phyloP scores from a whole-genome alignment of 2,797 vertebrate genomes.

The Sciaenops ocellatus region DNA sequence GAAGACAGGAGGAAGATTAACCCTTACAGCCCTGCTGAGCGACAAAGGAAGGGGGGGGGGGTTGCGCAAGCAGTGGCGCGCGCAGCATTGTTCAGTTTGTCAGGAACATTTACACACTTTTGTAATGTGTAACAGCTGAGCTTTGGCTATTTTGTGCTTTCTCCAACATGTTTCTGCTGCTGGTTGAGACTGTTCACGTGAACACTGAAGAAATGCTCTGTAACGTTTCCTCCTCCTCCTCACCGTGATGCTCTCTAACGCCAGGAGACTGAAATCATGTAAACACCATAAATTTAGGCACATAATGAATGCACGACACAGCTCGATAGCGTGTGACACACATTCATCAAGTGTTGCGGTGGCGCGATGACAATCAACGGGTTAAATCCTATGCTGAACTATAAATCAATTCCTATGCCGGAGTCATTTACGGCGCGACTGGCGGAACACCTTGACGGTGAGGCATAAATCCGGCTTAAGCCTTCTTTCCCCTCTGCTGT shows the following conservation, averaged over 20 bases:
- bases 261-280: background rate
- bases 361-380: slow-evolving; percentile 25
- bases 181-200: background rate
- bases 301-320: slow-evolving; percentile 19
- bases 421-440: slow-evolving; percentile 43
- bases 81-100: background rate
- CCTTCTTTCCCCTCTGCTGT: slow-evolving; percentile 46
- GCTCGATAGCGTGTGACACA: background rate
- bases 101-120: background rate
- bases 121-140: background rate
- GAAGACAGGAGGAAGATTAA: slow-evolving; percentile 63
- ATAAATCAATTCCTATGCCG: slow-evolving; percentile 49
- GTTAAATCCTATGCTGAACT: slow-evolving; percentile 46
- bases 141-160: background rate
- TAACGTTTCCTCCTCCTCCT: background rate
- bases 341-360: slow-evolving; percentile 19
- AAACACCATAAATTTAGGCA: slow-evolving; percentile 19
- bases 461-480: slow-evolving; percentile 64
- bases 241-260: background rate
- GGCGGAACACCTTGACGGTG: slow-evolving; percentile 45
- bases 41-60: slow-evolving; percentile 35
- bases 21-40: slow-evolving; percentile 45
- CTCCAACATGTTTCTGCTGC: background rate
- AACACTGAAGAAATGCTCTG: background rate
- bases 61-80: background rate